A percentile compares a stretch with the other conserved stretches of the same genome.
Conservation (phyloP, 2,888 invertebrate genomes). For the Drosophila emarginata region DNA sequence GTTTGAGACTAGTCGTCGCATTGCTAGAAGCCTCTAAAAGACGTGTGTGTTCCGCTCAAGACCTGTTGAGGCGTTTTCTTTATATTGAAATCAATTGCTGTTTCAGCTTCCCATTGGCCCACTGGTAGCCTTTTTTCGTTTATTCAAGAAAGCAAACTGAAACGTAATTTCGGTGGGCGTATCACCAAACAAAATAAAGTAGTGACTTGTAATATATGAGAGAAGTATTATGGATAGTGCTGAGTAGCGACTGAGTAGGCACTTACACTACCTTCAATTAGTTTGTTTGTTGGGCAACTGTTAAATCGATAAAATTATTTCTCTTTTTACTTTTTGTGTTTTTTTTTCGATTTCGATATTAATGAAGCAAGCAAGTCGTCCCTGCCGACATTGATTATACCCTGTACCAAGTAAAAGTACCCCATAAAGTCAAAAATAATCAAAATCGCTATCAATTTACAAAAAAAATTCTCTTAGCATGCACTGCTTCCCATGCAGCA, state of each 20-base stretch:
- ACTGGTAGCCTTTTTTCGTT: constrained; percentile 1
- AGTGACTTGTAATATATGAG: constrained; percentile 29
- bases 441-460: no score
- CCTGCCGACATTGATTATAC: no score
- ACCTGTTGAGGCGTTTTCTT: not conserved
- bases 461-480: no score
- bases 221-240: constrained; percentile 33
- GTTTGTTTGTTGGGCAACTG: constrained; percentile 50
- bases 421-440: no score
- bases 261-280: constrained; percentile 42
- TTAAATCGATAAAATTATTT: constrained; percentile 58
- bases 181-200: constrained; percentile 8
- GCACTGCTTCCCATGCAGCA: no score
- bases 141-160: not conserved
- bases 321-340: constrained; percentile 12
- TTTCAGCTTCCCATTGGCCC: no score
- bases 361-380: no score
- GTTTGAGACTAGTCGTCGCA: no score
- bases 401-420: no score
- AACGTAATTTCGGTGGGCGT: constrained; percentile 26
- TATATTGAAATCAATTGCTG: no score
- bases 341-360: not conserved
- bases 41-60: not conserved
- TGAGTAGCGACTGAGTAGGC: not conserved
- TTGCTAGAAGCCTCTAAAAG: no score